These are phyloP conservation scores for Etheostoma nigrum DNA, from an alignment of 2,797 vertebrate genomes.

Conservation along the genomic window DNA sequence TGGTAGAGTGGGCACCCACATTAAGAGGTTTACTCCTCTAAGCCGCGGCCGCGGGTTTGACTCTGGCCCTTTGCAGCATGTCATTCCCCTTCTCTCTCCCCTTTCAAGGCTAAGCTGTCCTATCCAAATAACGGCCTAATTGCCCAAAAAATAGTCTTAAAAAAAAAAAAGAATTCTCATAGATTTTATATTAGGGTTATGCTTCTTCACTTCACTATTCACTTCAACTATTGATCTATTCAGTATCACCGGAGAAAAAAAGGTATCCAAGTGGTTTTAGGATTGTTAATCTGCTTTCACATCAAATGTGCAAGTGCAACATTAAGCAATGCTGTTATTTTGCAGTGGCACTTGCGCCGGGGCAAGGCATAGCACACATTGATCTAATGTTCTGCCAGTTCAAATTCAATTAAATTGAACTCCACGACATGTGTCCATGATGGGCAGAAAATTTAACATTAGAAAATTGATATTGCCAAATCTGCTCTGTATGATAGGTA, in stretches of 20 bases:
- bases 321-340: background rate
- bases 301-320: background rate
- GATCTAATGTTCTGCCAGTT: constrained; percentile 4
- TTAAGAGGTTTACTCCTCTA: too few relatives aligned
- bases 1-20: too few relatives aligned
- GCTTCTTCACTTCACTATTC: background rate
- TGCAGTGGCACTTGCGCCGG: background rate
- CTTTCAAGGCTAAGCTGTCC: too few relatives aligned
- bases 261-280: background rate
- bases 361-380: background rate
- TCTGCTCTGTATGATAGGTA: background rate
- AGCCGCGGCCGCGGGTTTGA: too few relatives aligned
- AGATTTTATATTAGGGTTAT: too few relatives aligned
- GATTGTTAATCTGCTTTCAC: constrained; percentile 8
- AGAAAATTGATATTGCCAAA: background rate
- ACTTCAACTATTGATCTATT: background rate
- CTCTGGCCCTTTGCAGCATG: too few relatives aligned
- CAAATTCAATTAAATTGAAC: constrained; percentile 9
- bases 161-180: too few relatives aligned
- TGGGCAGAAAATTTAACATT: background rate
- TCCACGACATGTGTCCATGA: background rate
- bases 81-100: too few relatives aligned
- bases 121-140: too few relatives aligned
- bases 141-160: background rate
- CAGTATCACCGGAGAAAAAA: background rate